Percentiles rank a stretch among this genome's conserved stretches.
Evolutionary conservation across 1,140 invertebrate species (phyloP).

Genomic region (Nilaparvata lugens): DNA sequence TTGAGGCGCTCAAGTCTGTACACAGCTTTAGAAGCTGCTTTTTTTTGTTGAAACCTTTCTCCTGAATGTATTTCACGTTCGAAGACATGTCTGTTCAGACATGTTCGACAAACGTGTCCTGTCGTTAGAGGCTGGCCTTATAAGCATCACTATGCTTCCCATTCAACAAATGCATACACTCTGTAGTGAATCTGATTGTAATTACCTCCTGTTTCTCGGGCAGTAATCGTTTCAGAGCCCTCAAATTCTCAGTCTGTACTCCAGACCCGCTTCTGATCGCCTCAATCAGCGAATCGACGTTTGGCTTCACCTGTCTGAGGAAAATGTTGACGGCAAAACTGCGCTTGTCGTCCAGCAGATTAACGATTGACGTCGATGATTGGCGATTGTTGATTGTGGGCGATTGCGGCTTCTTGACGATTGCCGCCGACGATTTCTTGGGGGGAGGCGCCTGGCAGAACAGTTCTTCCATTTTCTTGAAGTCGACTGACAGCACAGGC

Average conservation of each 20-base stretch:
- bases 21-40: too few species aligned
- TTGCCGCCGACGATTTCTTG: constrained; percentile 9
- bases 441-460: constrained; percentile 34
- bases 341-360: constrained; percentile 41
- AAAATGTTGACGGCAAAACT: constrained; percentile 51
- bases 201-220: constrained; percentile 45
- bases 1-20: too few species aligned
- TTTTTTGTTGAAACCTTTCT: too few species aligned
- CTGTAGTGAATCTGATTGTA: neutral
- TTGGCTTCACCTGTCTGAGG: constrained; percentile 43
- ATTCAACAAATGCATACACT: too few species aligned
- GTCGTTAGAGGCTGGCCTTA: too few species aligned
- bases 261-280: constrained; percentile 35
- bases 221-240: constrained; percentile 41
- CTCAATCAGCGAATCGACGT: constrained; percentile 37
- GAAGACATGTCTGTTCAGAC: too few species aligned
- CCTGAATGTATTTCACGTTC: too few species aligned
- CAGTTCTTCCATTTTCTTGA: constrained; percentile 35
- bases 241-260: constrained; percentile 42
- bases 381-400: neutral
- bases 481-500: constrained; percentile 27
- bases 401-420: neutral
- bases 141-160: too few species aligned
- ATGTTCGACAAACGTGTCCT: too few species aligned
- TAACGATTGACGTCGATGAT: constrained; percentile 19